Percentiles rank a stretch among this genome's conserved stretches.
phyloP scores from a whole-genome alignment of 1,140 invertebrate genomes.

The Zaprionus taronus region DNA sequence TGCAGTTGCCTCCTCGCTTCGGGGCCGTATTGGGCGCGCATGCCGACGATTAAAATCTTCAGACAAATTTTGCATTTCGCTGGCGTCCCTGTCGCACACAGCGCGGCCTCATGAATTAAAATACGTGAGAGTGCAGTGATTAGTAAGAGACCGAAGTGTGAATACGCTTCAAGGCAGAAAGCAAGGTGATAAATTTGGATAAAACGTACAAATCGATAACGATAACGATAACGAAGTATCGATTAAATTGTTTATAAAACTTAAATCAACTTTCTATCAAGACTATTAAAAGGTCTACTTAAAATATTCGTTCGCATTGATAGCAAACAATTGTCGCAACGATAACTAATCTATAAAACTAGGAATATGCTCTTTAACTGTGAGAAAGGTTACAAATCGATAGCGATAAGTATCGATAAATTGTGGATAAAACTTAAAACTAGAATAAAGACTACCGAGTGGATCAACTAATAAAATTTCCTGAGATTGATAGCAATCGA shows the following conservation, averaged over 20 bases:
- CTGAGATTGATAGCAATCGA: background rate
- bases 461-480: background rate
- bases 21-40: slow-evolving; percentile 77
- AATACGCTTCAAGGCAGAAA: slow-evolving; percentile 19
- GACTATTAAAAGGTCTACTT: too few species aligned
- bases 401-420: background rate
- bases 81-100: slow-evolving; percentile 71
- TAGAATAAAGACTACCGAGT: background rate
- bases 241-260: too few species aligned
- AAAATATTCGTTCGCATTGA: too few species aligned
- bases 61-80: slow-evolving; percentile 82
- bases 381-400: too few species aligned
- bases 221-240: too few species aligned
- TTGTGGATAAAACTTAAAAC: background rate
- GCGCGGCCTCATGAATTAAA: slow-evolving; percentile 73
- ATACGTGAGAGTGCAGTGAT: slow-evolving; percentile 18
- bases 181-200: background rate
- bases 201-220: too few species aligned
- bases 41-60: slow-evolving; percentile 81
- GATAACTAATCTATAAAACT: background rate
- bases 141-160: background rate
- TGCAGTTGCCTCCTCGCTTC: slow-evolving; percentile 16
- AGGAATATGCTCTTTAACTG: too few species aligned
- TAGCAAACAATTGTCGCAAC: too few species aligned
- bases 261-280: too few species aligned